Evolutionary conservation across 2,888 invertebrate species (phyloP), one percentile per base, ranked within the genome.

Genomic region (Polymixis flavicincta): DNA sequence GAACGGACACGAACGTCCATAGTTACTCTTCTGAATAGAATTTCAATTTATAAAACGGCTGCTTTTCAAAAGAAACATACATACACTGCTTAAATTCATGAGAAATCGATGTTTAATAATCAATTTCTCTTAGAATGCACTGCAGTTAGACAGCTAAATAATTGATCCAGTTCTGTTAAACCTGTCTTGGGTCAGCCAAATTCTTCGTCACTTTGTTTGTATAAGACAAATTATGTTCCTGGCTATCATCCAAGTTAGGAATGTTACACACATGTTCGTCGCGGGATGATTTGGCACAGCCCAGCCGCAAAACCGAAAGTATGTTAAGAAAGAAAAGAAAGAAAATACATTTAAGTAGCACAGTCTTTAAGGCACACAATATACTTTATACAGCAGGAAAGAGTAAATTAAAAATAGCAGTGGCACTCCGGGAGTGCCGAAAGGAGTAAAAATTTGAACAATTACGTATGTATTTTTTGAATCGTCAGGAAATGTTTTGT

Each of bases 231-330:
- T 60, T 22, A 66, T 9, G 25, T 25, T 28, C 42, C 52, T 80
- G 79, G 79, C 82, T 32, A 4, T 17, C 8, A 25, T n/a, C 77
- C 77, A 77, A 52, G 28, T 19, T 5, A n/a, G n/a, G 9, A 5
- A 6, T n/a, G n/a, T 17, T 42, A 42, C 17, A 42, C 42, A 42
- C 8, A 32, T n/a, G 17, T n/a, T 37, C 37, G 14, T 9, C 8
- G 32, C 22, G 60, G 0, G 19, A 22, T 13, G 60, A 60, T 22
- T 22, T 60, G 32, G 32, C 7, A 32, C 32, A 60, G 60, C 7
- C 7, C 3, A 32, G 8, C 22, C 32, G 22, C 7, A 14, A 14
- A 32, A 22, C 4, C 4, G 4, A 60, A 22, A 32, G 32, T 32
- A 22, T 32, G 59, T 59, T 14, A 48, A 42, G 42, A 42, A 42